Evolutionary conservation across 2,113 vertebrate genomes (phyloP).

Genomic region (Ciconia stormi): DNA sequence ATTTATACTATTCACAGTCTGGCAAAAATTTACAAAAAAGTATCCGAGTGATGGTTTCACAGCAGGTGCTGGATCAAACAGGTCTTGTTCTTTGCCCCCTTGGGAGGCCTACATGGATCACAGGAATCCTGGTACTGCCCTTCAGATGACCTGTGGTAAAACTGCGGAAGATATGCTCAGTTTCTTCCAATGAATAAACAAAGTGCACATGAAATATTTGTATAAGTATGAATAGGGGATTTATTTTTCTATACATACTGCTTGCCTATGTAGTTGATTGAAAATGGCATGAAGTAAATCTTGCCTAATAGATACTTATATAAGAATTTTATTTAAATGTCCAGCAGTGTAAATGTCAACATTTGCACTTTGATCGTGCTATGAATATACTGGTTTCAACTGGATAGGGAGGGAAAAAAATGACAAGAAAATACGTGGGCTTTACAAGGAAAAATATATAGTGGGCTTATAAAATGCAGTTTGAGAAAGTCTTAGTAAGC

Average conservation of each 20-base stretch:
- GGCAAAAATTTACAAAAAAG: conserved; percentile 80
- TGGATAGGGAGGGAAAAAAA: conserved; percentile 24
- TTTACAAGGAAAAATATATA: conserved; percentile 43
- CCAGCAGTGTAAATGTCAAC: conserved; percentile 52
- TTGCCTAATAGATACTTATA: conserved; percentile 75
- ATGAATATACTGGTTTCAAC: conserved; percentile 48
- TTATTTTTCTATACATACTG: conserved; percentile 69
- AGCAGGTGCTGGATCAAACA: conserved; percentile 96
- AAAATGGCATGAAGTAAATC: conserved; percentile 74
- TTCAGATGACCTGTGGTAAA: conserved; percentile 88
- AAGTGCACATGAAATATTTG: conserved; percentile 79
- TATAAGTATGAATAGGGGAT: conserved; percentile 69
- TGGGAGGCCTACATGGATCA: conserved; percentile 84
- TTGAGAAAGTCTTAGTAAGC: conserved; percentile 38
- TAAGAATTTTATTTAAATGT: conserved; percentile 72
- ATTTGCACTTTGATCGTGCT: conserved; percentile 66
- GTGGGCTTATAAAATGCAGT: neutral
- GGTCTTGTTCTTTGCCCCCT: conserved; percentile 87
- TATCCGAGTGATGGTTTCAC: conserved; percentile 90
- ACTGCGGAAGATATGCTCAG: conserved; percentile 86
- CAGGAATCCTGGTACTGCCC: conserved; percentile 87
- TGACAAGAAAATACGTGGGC: neutral
- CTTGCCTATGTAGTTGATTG: conserved; percentile 69
- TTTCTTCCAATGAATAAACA: conserved; percentile 89
- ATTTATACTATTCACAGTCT: conserved; percentile 76